phyloP scores from a whole-genome alignment of 2,888 invertebrate genomes.

The Vanessa cardui region DNA sequence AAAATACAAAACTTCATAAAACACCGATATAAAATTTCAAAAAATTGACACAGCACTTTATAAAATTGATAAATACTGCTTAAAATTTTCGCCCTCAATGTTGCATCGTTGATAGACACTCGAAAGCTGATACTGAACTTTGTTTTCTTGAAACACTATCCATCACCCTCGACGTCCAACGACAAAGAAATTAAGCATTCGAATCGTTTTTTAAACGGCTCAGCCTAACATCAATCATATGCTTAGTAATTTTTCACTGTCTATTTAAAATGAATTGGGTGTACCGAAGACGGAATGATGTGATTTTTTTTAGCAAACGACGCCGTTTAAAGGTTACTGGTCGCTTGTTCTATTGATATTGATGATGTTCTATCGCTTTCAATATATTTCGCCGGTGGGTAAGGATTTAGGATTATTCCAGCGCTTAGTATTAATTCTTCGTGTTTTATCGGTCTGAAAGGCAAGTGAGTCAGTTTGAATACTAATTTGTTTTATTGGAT shows the following conservation, averaged over 20 bases:
- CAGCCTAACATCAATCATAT: conserved; percentile 69
- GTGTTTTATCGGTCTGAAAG: too few relatives aligned
- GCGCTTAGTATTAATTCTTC: too few relatives aligned
- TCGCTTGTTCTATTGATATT: too few relatives aligned
- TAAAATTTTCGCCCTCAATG: background rate
- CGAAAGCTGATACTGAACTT: conserved; percentile 20
- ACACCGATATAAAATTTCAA: too few relatives aligned
- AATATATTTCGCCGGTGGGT: too few relatives aligned
- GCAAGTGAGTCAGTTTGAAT: too few relatives aligned
- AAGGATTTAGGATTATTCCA: too few relatives aligned
- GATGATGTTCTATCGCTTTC: too few relatives aligned
- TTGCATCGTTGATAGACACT: background rate
- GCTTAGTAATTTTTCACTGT: conserved; percentile 74
- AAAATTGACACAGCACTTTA: too few relatives aligned
- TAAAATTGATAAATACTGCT: background rate
- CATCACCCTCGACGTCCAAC: conserved; percentile 68
- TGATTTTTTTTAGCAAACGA: conserved; percentile 4
- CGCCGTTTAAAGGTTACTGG: too few relatives aligned
- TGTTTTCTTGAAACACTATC: conserved; percentile 53
- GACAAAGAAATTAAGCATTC: conserved; percentile 74
- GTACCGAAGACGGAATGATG: conserved; percentile 16
- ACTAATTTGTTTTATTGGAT: too few relatives aligned
- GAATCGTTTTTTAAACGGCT: conserved; percentile 72
- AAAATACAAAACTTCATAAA: too few relatives aligned
- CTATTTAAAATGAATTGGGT: conserved; percentile 46